Evolutionary conservation across 2,797 vertebrate genomes (phyloP), one percentile per base, ranked within the genome.

Genomic region (Neosalanx taihuensis): DNA sequence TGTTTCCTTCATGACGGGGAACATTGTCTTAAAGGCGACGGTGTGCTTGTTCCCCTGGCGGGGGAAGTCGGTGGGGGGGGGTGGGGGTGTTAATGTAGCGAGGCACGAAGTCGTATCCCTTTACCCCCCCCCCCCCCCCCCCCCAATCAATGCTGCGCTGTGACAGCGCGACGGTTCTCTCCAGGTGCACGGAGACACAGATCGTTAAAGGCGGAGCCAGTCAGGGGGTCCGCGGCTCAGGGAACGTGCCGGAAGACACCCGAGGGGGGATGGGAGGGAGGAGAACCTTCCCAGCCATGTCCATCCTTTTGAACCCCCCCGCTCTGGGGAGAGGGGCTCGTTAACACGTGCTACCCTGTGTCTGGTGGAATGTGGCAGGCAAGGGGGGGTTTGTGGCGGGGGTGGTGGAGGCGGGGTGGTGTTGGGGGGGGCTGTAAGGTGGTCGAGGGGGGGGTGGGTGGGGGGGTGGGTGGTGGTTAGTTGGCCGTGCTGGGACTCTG

Each of bases 101-200:
- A 41, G 2, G 37, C 37, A 41, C 37, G 10, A 41, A 41, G 37
- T 41, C 37, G 6, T 41, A 41, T 41, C 37, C 37, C 37, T 41
- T 41, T 41, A 12, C 49, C 6, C 9, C 49, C 49, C 9, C 49
- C 49, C 49, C 49, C 49, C 49, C 9, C 70, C 66, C n/a, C 79
- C 84, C 81, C 70, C 46, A 76, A 90, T 89, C 88, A 76, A 89
- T 89, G 85, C 72, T 84, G 84, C 84, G 71, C 87, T 89, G 90
- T 89, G 80, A 88, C 76, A 65, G 63, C 79, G 76, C 73, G 74
- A 73, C 76, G 61, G 41, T 80, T 58, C 74, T 70, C 20, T 73
- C 82, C 79, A 81, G 81, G 68, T 83, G 81, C 64, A 51, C 61
- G 53, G 66, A 53, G 75, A 74, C 78, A 60, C 73, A 78, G 76